These are phyloP conservation scores for Agraylea sexmaculata DNA, from an alignment of 1,140 invertebrate genomes.

Conservation along the genomic window DNA sequence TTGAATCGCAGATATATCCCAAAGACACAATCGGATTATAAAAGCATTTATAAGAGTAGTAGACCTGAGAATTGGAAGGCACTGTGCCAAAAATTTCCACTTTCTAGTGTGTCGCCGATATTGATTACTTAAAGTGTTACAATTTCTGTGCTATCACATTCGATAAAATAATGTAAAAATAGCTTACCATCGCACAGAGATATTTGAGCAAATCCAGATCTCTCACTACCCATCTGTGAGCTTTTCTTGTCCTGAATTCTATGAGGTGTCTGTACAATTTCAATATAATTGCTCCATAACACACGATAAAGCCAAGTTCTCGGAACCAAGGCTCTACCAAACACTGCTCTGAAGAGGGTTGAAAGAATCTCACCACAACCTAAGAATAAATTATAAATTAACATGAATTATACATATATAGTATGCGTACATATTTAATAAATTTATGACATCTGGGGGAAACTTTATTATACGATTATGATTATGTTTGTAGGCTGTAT, in stretches of 20 bases:
- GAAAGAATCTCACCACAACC: slow-evolving; percentile 74
- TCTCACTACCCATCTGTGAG: slow-evolving; percentile 73
- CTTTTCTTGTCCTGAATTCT: slow-evolving; percentile 76
- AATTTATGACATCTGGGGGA: no score
- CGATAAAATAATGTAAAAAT: not conserved
- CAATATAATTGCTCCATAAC: slow-evolving; percentile 80
- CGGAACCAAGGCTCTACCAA: slow-evolving; percentile 77
- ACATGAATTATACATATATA: no score
- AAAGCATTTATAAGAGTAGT: no score
- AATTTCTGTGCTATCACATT: no score
- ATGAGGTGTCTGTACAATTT: slow-evolving; percentile 78
- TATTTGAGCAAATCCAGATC: slow-evolving; percentile 64
- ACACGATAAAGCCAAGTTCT: slow-evolving; percentile 80
- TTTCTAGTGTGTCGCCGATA: no score
- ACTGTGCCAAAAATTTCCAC: no score
- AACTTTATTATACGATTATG: no score
- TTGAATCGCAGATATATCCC: no score
- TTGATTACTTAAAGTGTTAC: no score
- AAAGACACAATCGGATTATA: no score
- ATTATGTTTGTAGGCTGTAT: slow-evolving; percentile 4
- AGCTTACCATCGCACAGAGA: slow-evolving; percentile 19
- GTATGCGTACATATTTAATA: no score
- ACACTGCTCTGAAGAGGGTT: slow-evolving; percentile 61
- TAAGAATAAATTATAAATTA: slow-evolving; percentile 29
- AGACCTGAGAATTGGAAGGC: no score